Conservation (phyloP, 2,113 vertebrate genomes). For the Hyla sarda region DNA sequence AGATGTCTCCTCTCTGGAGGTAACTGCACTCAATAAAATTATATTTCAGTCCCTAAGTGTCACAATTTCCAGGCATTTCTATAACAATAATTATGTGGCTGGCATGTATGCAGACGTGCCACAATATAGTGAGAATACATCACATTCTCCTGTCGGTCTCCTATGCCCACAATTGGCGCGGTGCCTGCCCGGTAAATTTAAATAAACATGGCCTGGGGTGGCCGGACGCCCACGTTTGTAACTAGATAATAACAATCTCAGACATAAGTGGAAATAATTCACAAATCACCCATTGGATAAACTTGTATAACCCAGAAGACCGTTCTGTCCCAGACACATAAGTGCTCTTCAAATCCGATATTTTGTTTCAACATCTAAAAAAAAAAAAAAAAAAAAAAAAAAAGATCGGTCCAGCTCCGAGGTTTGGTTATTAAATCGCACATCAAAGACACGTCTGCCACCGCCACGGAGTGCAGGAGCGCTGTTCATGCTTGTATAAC, state of each 20-base stretch:
- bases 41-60: too few relatives aligned
- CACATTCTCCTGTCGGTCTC: too few relatives aligned
- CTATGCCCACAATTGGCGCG: not conserved
- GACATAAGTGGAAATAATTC: not conserved
- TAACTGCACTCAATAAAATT: too few relatives aligned
- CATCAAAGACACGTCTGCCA: conserved; percentile 63
- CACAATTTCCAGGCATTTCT: too few relatives aligned
- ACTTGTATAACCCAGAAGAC: not conserved
- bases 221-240: not conserved
- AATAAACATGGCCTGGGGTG: not conserved
- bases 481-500: conserved; percentile 69
- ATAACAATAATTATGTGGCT: too few relatives aligned
- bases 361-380: not conserved
- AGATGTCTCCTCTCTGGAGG: too few relatives aligned
- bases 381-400: not conserved
- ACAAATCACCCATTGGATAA: conserved; percentile 10
- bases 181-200: not conserved
- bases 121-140: too few relatives aligned
- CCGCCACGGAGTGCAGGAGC: conserved; percentile 61
- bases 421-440: conserved; percentile 65
- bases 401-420: too few relatives aligned
- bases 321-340: not conserved
- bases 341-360: conserved; percentile 15
- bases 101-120: too few relatives aligned
- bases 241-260: conserved; percentile 1